phyloP scores from a whole-genome alignment of 2,888 invertebrate genomes.

The Tetropium fuscum region DNA sequence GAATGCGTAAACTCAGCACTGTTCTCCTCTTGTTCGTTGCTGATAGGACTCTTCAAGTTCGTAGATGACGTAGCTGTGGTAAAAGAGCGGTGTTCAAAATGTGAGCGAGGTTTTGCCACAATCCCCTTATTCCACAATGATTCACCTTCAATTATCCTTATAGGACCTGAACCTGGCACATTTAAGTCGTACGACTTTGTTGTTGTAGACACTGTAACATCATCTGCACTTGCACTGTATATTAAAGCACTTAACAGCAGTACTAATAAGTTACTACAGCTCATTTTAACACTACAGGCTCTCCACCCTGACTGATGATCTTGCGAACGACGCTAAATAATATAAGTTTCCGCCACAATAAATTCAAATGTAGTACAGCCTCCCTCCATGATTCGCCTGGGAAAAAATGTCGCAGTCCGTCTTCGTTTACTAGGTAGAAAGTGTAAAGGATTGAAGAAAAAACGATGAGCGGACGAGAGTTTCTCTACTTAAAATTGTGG shows the following conservation, averaged over 20 bases:
- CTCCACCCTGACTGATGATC: slow-evolving; percentile 53
- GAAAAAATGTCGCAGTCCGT: slow-evolving; percentile 46
- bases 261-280: slow-evolving; percentile 37
- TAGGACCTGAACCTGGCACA: slow-evolving; percentile 70
- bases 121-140: slow-evolving; percentile 46
- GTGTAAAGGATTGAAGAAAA: slow-evolving; percentile 14
- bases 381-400: slow-evolving; percentile 47
- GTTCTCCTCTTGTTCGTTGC: slow-evolving; percentile 54
- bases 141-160: slow-evolving; percentile 71
- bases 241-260: slow-evolving; percentile 21
- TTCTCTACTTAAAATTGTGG: slow-evolving; percentile 37
- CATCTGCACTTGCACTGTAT: slow-evolving; percentile 15
- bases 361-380: slow-evolving; percentile 58
- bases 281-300: slow-evolving; percentile 47
- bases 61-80: slow-evolving; percentile 36
- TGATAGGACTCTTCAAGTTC: slow-evolving; percentile 52
- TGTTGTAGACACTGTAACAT: slow-evolving; percentile 43
- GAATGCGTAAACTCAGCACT: slow-evolving; percentile 43
- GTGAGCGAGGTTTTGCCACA: slow-evolving; percentile 16
- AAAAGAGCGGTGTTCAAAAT: slow-evolving; percentile 18
- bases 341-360: slow-evolving; percentile 57
- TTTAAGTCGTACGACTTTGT: slow-evolving; percentile 70
- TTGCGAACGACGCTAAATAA: slow-evolving; percentile 46
- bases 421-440: slow-evolving; percentile 40
- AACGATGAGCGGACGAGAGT: background rate